Conservation (phyloP, 2,888 invertebrate species). For the Ophonus ardosiacus region DNA sequence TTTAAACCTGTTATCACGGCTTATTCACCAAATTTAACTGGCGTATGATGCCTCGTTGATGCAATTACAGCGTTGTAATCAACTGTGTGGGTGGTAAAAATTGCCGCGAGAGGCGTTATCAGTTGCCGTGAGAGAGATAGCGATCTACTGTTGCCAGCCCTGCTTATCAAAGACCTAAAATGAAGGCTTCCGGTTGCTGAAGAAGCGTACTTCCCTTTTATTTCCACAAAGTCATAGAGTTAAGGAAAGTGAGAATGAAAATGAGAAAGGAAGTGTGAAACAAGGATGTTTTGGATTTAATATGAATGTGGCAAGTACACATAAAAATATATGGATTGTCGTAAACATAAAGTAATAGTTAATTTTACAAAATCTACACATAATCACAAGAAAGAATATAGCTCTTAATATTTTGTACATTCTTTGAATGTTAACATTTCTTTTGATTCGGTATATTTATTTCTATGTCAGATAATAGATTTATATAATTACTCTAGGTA, state of each 20-base stretch:
- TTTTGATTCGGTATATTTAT: no score
- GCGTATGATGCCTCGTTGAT: slow-evolving; percentile 32
- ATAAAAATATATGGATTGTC: neutral
- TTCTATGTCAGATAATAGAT: no score
- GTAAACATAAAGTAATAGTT: neutral
- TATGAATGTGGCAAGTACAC: neutral
- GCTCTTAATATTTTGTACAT: neutral
- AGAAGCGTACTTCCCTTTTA: slow-evolving; percentile 57
- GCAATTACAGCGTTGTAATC: slow-evolving; percentile 33
- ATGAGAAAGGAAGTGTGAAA: neutral
- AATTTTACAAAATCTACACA: neutral
- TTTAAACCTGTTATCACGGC: slow-evolving; percentile 26
- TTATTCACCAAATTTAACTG: slow-evolving; percentile 33
- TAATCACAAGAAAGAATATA: neutral
- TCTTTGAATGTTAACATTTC: no score
- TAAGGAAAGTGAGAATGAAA: slow-evolving; percentile 4
- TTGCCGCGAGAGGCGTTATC: slow-evolving; percentile 18
- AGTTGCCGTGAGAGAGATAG: slow-evolving; percentile 7
- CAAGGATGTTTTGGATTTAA: neutral
- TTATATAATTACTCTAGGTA: no score
- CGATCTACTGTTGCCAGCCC: slow-evolving; percentile 1
- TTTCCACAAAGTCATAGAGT: slow-evolving; percentile 25
- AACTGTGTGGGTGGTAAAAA: slow-evolving; percentile 1
- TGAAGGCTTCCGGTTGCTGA: slow-evolving; percentile 44
- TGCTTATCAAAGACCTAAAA: slow-evolving; percentile 49